These are phyloP conservation scores for Tenebrio molitor DNA, from an alignment of 1,140 invertebrate species.

Conservation along the genomic window DNA sequence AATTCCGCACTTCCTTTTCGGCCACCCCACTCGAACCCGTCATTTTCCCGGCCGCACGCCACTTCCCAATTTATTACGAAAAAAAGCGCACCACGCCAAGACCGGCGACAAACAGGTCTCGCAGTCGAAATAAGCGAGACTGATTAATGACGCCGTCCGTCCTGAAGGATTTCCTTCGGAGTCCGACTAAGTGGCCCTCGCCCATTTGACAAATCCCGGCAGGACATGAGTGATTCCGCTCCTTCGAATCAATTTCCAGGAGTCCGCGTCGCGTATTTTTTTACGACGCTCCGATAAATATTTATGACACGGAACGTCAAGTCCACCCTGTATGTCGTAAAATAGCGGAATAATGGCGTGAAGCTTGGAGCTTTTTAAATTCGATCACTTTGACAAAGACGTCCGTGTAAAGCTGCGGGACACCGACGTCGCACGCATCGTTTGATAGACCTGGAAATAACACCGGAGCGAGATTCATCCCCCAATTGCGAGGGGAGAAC, in stretches of 20 bases:
- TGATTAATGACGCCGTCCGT: conserved; percentile 16
- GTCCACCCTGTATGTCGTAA: conserved; percentile 19
- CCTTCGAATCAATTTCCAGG: too few relatives aligned
- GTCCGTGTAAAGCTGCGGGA: conserved; percentile 22
- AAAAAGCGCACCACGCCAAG: neutral
- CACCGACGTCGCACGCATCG: conserved; percentile 26
- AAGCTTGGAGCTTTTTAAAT: conserved; percentile 25
- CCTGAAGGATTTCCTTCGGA: too few relatives aligned
- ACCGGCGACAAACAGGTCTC: conserved; percentile 9
- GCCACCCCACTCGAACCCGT: too few relatives aligned
- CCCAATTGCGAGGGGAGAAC: neutral
- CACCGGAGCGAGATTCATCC: neutral
- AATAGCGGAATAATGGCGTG: conserved; percentile 40
- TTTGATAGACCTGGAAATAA: conserved; percentile 31
- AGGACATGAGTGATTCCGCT: too few relatives aligned
- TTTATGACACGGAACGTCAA: neutral
- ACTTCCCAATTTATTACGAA: too few relatives aligned
- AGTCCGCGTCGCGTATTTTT: neutral
- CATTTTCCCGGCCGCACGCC: too few relatives aligned
- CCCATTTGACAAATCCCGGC: conserved; percentile 2
- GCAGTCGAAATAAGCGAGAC: conserved; percentile 2
- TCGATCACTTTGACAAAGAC: conserved; percentile 30
- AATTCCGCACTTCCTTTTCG: too few relatives aligned
- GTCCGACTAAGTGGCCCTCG: neutral
- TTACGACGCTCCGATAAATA: neutral